Percentiles rank a stretch among this genome's conserved stretches.
Evolutionary conservation across 2,797 vertebrate genomes (phyloP).

Genomic region (Myoxocephalus aenaeus): DNA sequence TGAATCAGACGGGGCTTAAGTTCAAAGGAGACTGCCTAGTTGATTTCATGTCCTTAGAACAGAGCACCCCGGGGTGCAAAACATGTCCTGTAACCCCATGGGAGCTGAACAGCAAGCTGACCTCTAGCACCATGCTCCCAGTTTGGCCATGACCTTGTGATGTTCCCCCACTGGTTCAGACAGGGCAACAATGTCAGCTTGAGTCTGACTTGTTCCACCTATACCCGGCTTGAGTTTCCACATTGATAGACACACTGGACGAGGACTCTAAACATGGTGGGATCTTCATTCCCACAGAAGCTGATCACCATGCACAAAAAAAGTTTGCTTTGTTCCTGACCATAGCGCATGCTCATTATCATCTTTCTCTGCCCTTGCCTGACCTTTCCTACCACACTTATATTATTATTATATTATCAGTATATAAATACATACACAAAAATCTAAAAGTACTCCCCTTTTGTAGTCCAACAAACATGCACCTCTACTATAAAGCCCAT

Average conservation of each 20-base stretch:
- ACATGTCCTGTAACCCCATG: conserved; percentile 35
- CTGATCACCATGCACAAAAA: conserved; percentile 13
- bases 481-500: not conserved
- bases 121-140: conserved; percentile 49
- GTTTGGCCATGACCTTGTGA: conserved; percentile 53
- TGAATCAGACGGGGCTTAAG: conserved; percentile 15
- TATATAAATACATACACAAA: not conserved
- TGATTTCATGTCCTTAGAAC: conserved; percentile 48
- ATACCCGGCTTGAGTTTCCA: conserved; percentile 34
- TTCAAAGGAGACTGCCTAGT: conserved; percentile 45
- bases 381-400: not conserved
- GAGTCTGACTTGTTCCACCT: conserved; percentile 35
- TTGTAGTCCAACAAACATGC: not conserved
- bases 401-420: not conserved
- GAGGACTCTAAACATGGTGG: conserved; percentile 24
- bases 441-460: not conserved
- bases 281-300: not conserved
- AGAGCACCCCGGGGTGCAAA: conserved; percentile 45
- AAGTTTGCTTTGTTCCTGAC: conserved; percentile 9
- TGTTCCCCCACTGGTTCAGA: conserved; percentile 43
- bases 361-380: conserved; percentile 6
- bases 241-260: conserved; percentile 20
- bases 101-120: conserved; percentile 47
- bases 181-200: conserved; percentile 39
- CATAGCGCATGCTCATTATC: not conserved